Evolutionary conservation across 2,888 invertebrate genomes (phyloP), one percentile per base, ranked within the genome.

Genomic region (Spialia ferax): DNA sequence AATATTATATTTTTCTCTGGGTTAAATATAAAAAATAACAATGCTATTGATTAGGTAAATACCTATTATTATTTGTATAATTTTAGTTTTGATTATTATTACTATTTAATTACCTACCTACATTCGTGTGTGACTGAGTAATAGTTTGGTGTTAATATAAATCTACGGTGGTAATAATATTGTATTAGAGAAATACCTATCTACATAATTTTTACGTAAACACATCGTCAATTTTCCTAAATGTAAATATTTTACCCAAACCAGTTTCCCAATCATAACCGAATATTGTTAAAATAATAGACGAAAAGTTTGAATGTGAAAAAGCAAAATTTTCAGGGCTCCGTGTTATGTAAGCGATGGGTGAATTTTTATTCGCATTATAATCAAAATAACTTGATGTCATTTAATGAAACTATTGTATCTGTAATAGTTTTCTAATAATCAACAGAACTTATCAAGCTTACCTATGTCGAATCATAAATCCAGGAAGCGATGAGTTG

Each of bases 241-340:
- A 20, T 48, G 48, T 48, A 48, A 48, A 42, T 42, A 42, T 6
- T 20, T 48, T 48, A 48, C 48, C 48, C 48, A 20, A 11, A 48
- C 48, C 48, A 20, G 3, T 20, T 48, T 4, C 2, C 10, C 20
- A 10, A 48, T 20, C 20, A 18, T 20, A 48, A 38, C 20, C 7
- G 15, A 5, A 2, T 15, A n/a, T n/a, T n/a, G n/a, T n/a, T n/a
- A n/a, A n/a, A n/a, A n/a, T n/a, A n/a, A n/a, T n/a, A n/a, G n/a
- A n/a, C n/a, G n/a, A n/a, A n/a, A n/a, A n/a, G 29, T 29, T 29
- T 29, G 29, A 29, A 29, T 29, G 1, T 29, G n/a, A 42, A 42
- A 42, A 69, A 73, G 75, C 75, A 75, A 74, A 76, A n/a, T 42
- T 42, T 42, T 42, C 3, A n/a, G n/a, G n/a, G n/a, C n/a, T n/a